Evolutionary conservation across 2,888 invertebrate species (phyloP).

Genomic region (Coremacera marginata): DNA sequence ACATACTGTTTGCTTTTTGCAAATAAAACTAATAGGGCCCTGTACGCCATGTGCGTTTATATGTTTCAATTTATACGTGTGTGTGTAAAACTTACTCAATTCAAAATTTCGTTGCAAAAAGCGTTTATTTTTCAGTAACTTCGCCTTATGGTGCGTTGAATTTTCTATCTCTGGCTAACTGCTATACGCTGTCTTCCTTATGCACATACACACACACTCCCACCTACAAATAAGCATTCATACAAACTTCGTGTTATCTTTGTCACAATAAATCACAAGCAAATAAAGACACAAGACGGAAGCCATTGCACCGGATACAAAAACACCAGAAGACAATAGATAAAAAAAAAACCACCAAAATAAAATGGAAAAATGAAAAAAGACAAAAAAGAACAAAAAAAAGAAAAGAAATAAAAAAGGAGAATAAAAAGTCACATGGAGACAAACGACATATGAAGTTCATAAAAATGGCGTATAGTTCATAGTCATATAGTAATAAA

Average conservation of each 20-base stretch:
- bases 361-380: constrained; percentile 30
- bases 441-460: constrained; percentile 67
- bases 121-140: background rate
- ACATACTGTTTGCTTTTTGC: too few relatives aligned
- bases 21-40: too few relatives aligned
- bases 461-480: constrained; percentile 59
- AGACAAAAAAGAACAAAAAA: background rate
- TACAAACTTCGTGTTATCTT: constrained; percentile 51
- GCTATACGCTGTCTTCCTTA: background rate
- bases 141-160: background rate
- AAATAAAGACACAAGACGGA: constrained; percentile 62
- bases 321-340: constrained; percentile 31
- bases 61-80: background rate
- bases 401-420: constrained; percentile 28
- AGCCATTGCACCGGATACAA: constrained; percentile 35
- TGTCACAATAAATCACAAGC: constrained; percentile 64
- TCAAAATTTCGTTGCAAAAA: background rate
- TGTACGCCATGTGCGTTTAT: background rate
- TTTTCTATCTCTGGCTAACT: background rate
- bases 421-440: constrained; percentile 50
- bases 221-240: background rate
- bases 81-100: background rate
- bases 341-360: constrained; percentile 26
- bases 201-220: background rate
- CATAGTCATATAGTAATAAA: constrained; percentile 32